phyloP scores from a whole-genome alignment of 2,113 vertebrate genomes.

The Sisor rabdophorus region DNA sequence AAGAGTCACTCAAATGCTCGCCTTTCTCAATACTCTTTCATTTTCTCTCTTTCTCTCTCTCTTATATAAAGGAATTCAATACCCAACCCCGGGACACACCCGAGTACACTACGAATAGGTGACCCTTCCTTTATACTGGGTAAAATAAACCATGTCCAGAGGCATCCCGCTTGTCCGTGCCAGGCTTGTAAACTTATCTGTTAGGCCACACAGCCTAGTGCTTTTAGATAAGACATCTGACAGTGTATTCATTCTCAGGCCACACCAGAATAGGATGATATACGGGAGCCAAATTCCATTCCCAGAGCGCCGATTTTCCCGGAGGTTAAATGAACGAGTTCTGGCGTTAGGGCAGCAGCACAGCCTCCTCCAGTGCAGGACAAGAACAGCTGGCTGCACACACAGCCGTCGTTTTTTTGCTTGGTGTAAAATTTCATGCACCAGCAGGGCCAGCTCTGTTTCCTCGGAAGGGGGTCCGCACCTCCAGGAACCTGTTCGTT shows the following conservation, averaged over 20 bases:
- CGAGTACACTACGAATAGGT: not conserved
- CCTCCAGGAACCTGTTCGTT: constrained; percentile 48
- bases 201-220: constrained; percentile 17
- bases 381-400: constrained; percentile 50
- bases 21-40: not conserved
- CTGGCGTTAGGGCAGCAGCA: constrained; percentile 3
- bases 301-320: constrained; percentile 30
- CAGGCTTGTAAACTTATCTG: constrained; percentile 34
- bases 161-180: not conserved
- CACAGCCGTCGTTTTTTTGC: constrained; percentile 16
- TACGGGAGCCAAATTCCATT: constrained; percentile 26
- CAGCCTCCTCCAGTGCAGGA: constrained; percentile 43
- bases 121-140: constrained; percentile 10
- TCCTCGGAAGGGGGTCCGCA: constrained; percentile 47
- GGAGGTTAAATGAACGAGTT: constrained; percentile 38
- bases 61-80: not conserved
- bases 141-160: constrained; percentile 16
- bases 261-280: constrained; percentile 42
- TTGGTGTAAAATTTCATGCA: constrained; percentile 41
- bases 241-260: constrained; percentile 38
- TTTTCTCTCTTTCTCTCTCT: not conserved
- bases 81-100: not conserved
- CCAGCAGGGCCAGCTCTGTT: constrained; percentile 37
- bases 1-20: not conserved
- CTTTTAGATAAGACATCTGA: constrained; percentile 44